Conservation (phyloP, 2,797 vertebrate species). For the Semotilus atromaculatus region DNA sequence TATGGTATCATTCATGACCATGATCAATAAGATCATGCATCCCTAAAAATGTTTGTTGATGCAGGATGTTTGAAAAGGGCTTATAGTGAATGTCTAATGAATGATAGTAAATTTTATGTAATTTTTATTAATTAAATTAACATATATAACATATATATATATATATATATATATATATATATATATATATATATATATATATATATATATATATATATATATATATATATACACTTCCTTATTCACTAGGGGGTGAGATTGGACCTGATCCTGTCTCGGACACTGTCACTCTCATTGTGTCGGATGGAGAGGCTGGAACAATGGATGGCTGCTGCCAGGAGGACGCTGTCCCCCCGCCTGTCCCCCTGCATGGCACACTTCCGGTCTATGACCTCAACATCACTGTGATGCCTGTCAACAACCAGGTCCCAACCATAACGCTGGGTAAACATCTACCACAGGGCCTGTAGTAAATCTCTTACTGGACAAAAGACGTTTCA, state of each 20-base stretch:
- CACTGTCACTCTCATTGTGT: conserved; percentile 77
- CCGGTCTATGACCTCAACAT: conserved; percentile 78
- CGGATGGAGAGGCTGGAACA: conserved; percentile 71
- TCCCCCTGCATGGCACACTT: conserved; percentile 73
- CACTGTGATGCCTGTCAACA: conserved; percentile 77
- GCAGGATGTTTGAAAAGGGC: not conserved
- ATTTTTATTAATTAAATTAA: not conserved
- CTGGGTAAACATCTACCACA: conserved; percentile 59
- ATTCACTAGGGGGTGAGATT: conserved; percentile 75
- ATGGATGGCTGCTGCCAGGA: conserved; percentile 72
- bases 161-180: not conserved
- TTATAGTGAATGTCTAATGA: not conserved
- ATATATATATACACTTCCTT: not conserved
- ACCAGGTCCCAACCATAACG: conserved; percentile 67
- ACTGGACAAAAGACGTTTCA: not conserved
- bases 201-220: too few species aligned
- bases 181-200: too few species aligned
- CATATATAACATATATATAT: not conserved
- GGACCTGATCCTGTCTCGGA: conserved; percentile 64
- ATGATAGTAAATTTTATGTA: not conserved
- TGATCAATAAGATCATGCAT: not conserved
- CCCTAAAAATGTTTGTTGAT: not conserved
- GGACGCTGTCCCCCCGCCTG: conserved; percentile 68
- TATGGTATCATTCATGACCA: not conserved
- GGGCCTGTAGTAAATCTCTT: not conserved